These are phyloP conservation scores for Siderastrea siderea DNA, from an alignment of 92 coral and sea anemone species.

Conservation along the genomic window DNA sequence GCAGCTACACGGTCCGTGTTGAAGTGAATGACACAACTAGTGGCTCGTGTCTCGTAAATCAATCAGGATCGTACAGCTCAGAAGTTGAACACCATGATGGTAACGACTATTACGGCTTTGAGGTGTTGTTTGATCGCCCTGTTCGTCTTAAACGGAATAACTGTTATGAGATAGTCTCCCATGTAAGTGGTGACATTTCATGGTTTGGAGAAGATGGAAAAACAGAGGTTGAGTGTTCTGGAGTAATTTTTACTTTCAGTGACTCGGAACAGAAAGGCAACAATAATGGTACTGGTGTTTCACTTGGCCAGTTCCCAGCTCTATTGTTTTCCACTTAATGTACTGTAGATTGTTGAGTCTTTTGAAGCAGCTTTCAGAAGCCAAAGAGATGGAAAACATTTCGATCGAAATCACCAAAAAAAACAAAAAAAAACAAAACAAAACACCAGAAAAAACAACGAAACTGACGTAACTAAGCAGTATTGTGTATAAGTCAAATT, in stretches of 20 bases:
- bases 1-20: neutral
- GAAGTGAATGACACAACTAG: neutral
- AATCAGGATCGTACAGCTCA: slow-evolving; percentile 1
- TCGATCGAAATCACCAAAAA: too few relatives aligned
- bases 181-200: neutral
- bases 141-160: neutral
- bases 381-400: too few relatives aligned
- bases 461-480: too few relatives aligned
- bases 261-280: neutral
- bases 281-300: neutral
- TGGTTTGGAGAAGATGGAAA: neutral
- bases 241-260: neutral
- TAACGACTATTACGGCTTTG: neutral
- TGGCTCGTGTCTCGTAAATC: neutral
- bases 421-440: too few relatives aligned
- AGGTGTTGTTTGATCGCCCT: slow-evolving; percentile 7
- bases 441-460: too few relatives aligned
- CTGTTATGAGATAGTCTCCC: neutral
- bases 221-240: neutral
- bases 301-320: neutral
- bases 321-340: neutral
- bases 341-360: too few relatives aligned
- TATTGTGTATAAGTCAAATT: too few relatives aligned
- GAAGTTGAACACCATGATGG: neutral
- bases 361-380: too few relatives aligned